Percentiles rank a stretch among this genome's conserved stretches.
Conservation (phyloP, 1,140 invertebrate species). For the Lepidurus couesii region DNA sequence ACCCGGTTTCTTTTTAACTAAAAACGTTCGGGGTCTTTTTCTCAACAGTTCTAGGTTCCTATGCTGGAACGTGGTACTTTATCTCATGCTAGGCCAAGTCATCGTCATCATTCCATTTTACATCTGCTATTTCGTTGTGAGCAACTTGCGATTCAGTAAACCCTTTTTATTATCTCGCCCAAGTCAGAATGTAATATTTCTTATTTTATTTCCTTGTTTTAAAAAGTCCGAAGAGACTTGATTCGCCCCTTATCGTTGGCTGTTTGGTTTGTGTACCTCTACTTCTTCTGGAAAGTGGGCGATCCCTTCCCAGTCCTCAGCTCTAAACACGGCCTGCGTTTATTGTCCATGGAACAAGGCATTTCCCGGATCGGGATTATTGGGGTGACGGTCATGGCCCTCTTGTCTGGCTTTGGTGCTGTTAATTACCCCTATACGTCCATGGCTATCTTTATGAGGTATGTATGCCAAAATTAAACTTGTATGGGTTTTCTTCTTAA, state of each 20-base stretch:
- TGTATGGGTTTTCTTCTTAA: background rate
- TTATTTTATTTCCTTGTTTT: conserved; percentile 42
- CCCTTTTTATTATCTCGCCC: conserved; percentile 36
- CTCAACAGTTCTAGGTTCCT: conserved; percentile 83
- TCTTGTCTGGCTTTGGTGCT: conserved; percentile 98
- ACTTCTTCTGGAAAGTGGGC: conserved; percentile 98
- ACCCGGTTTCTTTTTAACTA: background rate
- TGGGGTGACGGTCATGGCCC: conserved; percentile 98
- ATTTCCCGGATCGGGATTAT: conserved; percentile 94
- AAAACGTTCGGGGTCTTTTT: conserved; percentile 18
- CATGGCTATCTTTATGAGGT: conserved; percentile 97
- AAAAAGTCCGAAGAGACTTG: conserved; percentile 67
- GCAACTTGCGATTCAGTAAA: conserved; percentile 84
- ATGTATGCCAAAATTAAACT: conserved; percentile 45
- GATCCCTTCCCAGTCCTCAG: conserved; percentile 97
- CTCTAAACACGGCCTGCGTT: conserved; percentile 83
- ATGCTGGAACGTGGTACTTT: conserved; percentile 90
- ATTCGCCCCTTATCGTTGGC: conserved; percentile 73
- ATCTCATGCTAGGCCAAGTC: conserved; percentile 86
- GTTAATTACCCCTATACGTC: conserved; percentile 99
- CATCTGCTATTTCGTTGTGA: conserved; percentile 90
- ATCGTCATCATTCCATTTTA: conserved; percentile 96
- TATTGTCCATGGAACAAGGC: conserved; percentile 91
- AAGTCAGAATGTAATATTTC: background rate
- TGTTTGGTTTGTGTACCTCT: conserved; percentile 86